Evolutionary conservation across 2,888 invertebrate genomes (phyloP).

Genomic region (Tribolium freemani): DNA sequence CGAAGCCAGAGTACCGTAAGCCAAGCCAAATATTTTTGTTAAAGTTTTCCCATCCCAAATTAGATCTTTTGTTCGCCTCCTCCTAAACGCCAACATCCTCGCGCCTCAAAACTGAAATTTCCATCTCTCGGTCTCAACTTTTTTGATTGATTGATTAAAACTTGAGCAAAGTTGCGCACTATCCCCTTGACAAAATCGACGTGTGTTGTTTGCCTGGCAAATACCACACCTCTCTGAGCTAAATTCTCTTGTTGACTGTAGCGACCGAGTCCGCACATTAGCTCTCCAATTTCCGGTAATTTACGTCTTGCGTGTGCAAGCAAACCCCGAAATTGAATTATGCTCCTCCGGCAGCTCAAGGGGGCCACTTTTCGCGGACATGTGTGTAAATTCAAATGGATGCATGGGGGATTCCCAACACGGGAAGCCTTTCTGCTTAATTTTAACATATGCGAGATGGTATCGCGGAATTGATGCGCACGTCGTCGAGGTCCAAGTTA

Average conservation of each 20-base stretch:
- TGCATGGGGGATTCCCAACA: constrained; percentile 45
- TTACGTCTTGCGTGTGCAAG: constrained; percentile 49
- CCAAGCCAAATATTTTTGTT: too few relatives aligned
- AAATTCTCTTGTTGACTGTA: constrained; percentile 37
- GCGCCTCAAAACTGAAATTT: too few relatives aligned
- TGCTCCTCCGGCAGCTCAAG: constrained; percentile 14
- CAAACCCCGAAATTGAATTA: constrained; percentile 49
- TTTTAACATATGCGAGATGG: constrained; percentile 46
- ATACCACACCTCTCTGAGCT: constrained; percentile 40
- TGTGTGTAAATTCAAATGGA: constrained; percentile 47
- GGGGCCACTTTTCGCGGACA: constrained; percentile 8
- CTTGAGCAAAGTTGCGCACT: not conserved
- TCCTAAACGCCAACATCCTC: too few relatives aligned
- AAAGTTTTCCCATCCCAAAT: too few relatives aligned
- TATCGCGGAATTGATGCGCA: not conserved
- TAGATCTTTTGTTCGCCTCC: too few relatives aligned
- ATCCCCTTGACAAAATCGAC: constrained; percentile 10
- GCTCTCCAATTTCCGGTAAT: constrained; percentile 49
- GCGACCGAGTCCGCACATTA: constrained; percentile 43
- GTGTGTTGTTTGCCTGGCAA: constrained; percentile 38
- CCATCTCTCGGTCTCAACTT: not conserved
- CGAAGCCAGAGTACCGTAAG: too few relatives aligned
- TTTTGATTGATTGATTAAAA: constrained; percentile 4
- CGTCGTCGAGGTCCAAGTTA: not conserved
- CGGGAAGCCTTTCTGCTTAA: constrained; percentile 49